A percentile compares a stretch with the other conserved stretches of the same genome.
These are phyloP conservation scores for Parauchenoglanis ngamensis DNA, from an alignment of 2,797 vertebrate genomes.

Conservation along the genomic window DNA sequence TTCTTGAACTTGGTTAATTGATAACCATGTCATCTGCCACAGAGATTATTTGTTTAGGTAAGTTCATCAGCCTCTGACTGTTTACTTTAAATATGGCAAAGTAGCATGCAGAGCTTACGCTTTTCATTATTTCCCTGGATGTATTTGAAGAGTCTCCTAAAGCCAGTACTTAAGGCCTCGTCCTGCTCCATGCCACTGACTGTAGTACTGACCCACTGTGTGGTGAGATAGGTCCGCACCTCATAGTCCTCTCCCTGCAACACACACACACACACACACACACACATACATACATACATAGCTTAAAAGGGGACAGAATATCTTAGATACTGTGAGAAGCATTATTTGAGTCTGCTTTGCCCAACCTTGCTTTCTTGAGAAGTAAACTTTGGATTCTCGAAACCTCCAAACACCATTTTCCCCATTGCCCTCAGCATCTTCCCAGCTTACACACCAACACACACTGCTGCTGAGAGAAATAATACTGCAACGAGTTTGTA, in stretches of 20 bases:
- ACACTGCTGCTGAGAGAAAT: background rate
- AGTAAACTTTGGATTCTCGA: conserved; percentile 69
- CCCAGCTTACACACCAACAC: background rate
- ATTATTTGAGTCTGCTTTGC: background rate
- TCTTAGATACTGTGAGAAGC: background rate
- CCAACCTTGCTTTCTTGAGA: conserved; percentile 67
- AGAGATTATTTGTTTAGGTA: background rate
- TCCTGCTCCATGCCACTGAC: conserved; percentile 68
- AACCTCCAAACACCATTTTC: conserved; percentile 70
- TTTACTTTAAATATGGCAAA: background rate
- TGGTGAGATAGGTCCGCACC: conserved; percentile 68
- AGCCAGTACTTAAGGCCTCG: conserved; percentile 62
- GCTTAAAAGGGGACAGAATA: background rate
- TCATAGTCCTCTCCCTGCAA: conserved; percentile 75
- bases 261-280: background rate
- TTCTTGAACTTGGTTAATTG: too few relatives aligned
- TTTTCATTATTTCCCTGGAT: conserved; percentile 74
- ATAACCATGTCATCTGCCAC: too few relatives aligned
- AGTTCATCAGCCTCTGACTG: background rate
- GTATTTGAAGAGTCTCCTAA: conserved; percentile 75
- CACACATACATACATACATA: background rate
- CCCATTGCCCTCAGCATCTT: conserved; percentile 72
- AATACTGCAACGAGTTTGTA: background rate
- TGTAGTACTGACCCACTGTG: conserved; percentile 75
- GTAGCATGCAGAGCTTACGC: conserved; percentile 67